These are phyloP conservation scores for Orchesella flavescens DNA, from an alignment of 2,888 invertebrate genomes.

Conservation along the genomic window DNA sequence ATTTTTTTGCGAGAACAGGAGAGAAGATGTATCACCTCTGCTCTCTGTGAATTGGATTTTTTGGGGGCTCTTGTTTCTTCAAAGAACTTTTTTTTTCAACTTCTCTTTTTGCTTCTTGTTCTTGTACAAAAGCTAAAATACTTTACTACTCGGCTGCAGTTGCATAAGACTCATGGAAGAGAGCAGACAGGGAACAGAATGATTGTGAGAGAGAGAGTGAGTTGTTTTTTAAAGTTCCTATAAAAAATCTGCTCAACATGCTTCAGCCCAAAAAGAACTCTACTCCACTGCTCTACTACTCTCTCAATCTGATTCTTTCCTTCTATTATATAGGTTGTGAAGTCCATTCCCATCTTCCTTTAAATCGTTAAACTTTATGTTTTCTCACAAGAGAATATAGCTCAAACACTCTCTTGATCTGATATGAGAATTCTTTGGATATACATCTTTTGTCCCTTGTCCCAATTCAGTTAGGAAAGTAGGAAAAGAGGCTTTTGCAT, in stretches of 20 bases:
- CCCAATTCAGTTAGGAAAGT: too few species aligned
- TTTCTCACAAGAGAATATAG: too few species aligned
- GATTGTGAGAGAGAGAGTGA: not conserved
- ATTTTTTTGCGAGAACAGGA: slow-evolving; percentile 3
- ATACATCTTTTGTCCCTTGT: too few species aligned
- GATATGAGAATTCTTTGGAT: too few species aligned
- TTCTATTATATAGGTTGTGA: too few species aligned
- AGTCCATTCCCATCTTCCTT: too few species aligned
- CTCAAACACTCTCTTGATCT: too few species aligned
- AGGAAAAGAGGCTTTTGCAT: too few species aligned
- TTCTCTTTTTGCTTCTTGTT: not conserved
- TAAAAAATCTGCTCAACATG: slow-evolving; percentile 1
- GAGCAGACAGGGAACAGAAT: not conserved
- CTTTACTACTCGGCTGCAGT: slow-evolving; percentile 21
- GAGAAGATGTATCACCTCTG: slow-evolving; percentile 37
- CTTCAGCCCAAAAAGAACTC: not conserved
- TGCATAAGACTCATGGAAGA: slow-evolving; percentile 20
- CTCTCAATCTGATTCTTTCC: too few species aligned
- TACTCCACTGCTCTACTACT: too few species aligned
- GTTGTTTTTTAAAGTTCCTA: not conserved
- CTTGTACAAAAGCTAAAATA: slow-evolving; percentile 22
- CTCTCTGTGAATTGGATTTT: slow-evolving; percentile 17
- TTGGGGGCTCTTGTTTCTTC: slow-evolving; percentile 21
- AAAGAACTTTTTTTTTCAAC: not conserved
- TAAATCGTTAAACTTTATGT: too few species aligned